Percentiles rank a stretch among this genome's conserved stretches.
Evolutionary conservation across 1,140 invertebrate genomes (phyloP).

Genomic region (Solen grandis): DNA sequence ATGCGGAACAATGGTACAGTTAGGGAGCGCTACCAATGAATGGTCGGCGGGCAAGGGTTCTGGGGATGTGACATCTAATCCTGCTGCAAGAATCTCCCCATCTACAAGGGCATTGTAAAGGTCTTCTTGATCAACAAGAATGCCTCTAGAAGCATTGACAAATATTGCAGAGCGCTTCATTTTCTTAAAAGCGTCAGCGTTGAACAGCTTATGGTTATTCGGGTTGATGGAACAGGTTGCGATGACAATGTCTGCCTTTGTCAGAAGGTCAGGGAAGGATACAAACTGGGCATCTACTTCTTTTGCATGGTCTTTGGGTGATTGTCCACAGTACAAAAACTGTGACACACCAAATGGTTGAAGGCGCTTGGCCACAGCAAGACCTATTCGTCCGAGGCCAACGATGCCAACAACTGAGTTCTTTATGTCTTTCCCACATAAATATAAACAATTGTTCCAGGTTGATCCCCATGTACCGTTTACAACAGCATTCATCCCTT

Average conservation of each 20-base stretch:
- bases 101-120: slow-evolving; percentile 68
- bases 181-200: slow-evolving; percentile 71
- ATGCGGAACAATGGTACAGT: slow-evolving; percentile 94
- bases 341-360: slow-evolving; percentile 86
- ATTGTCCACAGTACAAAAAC: slow-evolving; percentile 88
- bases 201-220: slow-evolving; percentile 74
- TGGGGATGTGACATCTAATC: slow-evolving; percentile 95
- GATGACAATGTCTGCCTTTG: slow-evolving; percentile 77
- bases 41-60: slow-evolving; percentile 93
- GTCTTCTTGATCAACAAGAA: slow-evolving; percentile 78
- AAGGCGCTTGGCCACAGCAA: slow-evolving; percentile 85
- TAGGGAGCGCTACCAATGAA: slow-evolving; percentile 89
- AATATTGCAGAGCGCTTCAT: slow-evolving; percentile 79
- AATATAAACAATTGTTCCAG: slow-evolving; percentile 94
- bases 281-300: slow-evolving; percentile 87
- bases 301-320: slow-evolving; percentile 84
- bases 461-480: slow-evolving; percentile 84
- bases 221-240: slow-evolving; percentile 75
- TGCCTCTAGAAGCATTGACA: slow-evolving; percentile 78
- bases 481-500: slow-evolving; percentile 59
- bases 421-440: slow-evolving; percentile 91
- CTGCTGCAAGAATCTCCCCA: slow-evolving; percentile 90
- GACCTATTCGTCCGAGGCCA: slow-evolving; percentile 88
- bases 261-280: slow-evolving; percentile 79
- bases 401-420: slow-evolving; percentile 93